phyloP scores from a whole-genome alignment of 2,888 invertebrate genomes.

The Rotaria sp. region DNA sequence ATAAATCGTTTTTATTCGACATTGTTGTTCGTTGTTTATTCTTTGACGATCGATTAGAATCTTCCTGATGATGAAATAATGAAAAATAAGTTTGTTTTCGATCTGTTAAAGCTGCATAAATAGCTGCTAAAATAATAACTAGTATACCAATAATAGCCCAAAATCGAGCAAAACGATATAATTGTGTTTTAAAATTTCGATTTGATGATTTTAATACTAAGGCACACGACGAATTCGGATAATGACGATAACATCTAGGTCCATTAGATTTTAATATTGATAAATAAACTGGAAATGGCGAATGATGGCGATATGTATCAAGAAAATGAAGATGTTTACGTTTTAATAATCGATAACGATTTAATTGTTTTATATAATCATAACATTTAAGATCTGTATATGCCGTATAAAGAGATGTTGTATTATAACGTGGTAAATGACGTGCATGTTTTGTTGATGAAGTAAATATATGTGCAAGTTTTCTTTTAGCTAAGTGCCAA shows the following conservation, averaged over 20 bases:
- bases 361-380: background rate
- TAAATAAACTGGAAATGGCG: background rate
- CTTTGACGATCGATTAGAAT: background rate
- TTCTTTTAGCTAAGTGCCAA: background rate
- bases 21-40: background rate
- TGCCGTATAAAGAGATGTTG: background rate
- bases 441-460: background rate
- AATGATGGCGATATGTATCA: conserved; percentile 19
- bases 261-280: background rate
- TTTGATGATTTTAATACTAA: background rate
- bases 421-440: background rate
- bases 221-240: background rate
- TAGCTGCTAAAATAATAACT: background rate
- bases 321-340: background rate
- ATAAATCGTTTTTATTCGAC: background rate
- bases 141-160: background rate
- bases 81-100: background rate
- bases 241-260: background rate
- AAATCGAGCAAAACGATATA: background rate
- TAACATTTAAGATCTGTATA: conserved; percentile 11
- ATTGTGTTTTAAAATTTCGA: background rate
- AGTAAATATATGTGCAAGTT: background rate
- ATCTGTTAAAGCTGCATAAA: background rate
- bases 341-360: background rate
- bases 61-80: background rate